These are phyloP conservation scores for Jordanella pulchra DNA, from an alignment of 2,797 vertebrate species.

Conservation along the genomic window DNA sequence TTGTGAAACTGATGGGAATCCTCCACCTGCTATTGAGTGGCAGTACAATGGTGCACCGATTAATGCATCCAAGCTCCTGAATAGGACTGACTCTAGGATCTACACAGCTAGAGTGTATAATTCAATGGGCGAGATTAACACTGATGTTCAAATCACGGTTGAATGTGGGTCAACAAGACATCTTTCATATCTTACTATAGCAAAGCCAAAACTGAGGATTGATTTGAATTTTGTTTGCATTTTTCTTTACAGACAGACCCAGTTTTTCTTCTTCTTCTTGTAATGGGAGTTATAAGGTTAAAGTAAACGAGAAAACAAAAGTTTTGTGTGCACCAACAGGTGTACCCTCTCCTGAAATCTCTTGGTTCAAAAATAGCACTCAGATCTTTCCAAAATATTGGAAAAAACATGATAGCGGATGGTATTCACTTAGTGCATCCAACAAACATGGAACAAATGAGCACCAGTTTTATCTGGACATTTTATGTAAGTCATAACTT, in stretches of 20 bases:
- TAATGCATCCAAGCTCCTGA: slow-evolving; percentile 18
- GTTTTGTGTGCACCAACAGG: slow-evolving; percentile 40
- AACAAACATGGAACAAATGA: slow-evolving; percentile 47
- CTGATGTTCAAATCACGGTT: slow-evolving; percentile 39
- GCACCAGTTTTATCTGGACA: background rate
- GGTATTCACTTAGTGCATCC: slow-evolving; percentile 27
- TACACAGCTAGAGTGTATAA: slow-evolving; percentile 39
- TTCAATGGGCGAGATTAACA: fast-evolving
- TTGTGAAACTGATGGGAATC: slow-evolving; percentile 53
- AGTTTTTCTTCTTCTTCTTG: slow-evolving; percentile 47
- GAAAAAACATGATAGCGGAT: slow-evolving; percentile 44
- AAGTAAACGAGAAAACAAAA: background rate
- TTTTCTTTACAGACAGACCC: slow-evolving; percentile 48
- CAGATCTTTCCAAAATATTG: background rate
- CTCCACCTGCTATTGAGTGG: slow-evolving; percentile 50
- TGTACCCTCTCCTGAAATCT: slow-evolving; percentile 16
- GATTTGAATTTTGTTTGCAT: slow-evolving; percentile 8
- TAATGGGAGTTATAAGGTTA: background rate
- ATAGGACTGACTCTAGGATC: slow-evolving; percentile 41
- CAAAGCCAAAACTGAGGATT: background rate
- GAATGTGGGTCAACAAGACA: slow-evolving; percentile 61
- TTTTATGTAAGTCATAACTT: slow-evolving; percentile 49
- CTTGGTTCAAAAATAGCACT: slow-evolving; percentile 49
- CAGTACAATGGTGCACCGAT: background rate
- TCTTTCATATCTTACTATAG: background rate